Evolutionary conservation across 1,140 invertebrate species (phyloP).

Genomic region (Trichonephila clavata): DNA sequence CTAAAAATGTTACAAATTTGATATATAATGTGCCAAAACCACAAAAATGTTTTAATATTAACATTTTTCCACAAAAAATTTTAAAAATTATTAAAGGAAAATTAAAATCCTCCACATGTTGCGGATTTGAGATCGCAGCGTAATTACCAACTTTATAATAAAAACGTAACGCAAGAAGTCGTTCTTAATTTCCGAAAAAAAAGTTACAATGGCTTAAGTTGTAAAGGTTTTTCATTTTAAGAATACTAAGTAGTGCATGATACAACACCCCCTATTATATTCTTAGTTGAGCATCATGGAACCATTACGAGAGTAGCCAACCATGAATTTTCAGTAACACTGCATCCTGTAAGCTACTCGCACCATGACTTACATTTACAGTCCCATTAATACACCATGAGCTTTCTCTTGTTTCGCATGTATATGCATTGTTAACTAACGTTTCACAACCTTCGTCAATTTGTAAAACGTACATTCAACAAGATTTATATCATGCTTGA

Average conservation of each 20-base stretch:
- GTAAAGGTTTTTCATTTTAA: neutral
- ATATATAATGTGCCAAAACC: too few species aligned
- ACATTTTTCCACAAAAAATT: too few species aligned
- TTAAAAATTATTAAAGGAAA: too few species aligned
- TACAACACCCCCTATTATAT: neutral
- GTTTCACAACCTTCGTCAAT: too few species aligned
- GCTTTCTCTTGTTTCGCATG: neutral
- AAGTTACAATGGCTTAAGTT: neutral
- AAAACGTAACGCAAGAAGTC: neutral
- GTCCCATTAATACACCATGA: neutral
- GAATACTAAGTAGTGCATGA: constrained; percentile 22
- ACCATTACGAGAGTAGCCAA: neutral
- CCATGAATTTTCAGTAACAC: neutral
- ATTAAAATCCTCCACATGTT: too few species aligned
- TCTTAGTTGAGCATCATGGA: neutral
- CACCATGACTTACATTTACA: neutral
- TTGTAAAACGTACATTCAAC: too few species aligned
- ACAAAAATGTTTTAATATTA: too few species aligned
- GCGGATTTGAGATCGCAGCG: too few species aligned
- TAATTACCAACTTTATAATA: neutral
- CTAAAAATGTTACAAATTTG: too few species aligned
- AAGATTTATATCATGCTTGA: too few species aligned
- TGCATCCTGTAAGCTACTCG: constrained; percentile 2
- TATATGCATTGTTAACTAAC: too few species aligned
- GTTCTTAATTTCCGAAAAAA: neutral